Percentiles rank a stretch among this genome's conserved stretches.
These are phyloP conservation scores for Mustela nigripes DNA, from an alignment of 2,113 vertebrate species.

Conservation along the genomic window DNA sequence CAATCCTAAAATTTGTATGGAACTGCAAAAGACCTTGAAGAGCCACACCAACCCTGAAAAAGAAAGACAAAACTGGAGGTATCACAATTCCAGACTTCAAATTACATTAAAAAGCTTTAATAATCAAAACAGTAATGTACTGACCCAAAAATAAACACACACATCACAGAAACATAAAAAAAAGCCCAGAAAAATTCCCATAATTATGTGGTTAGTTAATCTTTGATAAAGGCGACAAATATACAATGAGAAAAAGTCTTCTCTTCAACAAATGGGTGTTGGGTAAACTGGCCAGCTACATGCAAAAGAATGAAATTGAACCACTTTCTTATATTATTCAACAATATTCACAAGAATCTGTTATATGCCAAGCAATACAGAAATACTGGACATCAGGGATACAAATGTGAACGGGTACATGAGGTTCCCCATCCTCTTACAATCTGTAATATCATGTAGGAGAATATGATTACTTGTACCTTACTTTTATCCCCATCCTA, in stretches of 20 bases:
- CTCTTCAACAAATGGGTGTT: background rate
- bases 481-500: background rate
- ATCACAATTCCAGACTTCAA: background rate
- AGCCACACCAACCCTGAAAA: background rate
- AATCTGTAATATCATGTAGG: background rate
- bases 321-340: background rate
- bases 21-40: background rate
- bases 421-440: background rate
- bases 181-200: background rate
- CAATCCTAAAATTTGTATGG: background rate
- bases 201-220: background rate
- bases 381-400: background rate
- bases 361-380: background rate
- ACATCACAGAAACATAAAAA: background rate
- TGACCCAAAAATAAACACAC: background rate
- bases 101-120: background rate
- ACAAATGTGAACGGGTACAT: background rate
- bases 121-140: background rate
- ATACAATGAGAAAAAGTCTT: background rate
- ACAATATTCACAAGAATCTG: background rate
- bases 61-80: background rate
- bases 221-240: background rate
- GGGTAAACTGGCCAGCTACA: background rate
- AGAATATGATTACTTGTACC: background rate
- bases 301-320: background rate